Evolutionary conservation across 2,888 invertebrate species (phyloP).

Genomic region (Melieria omissa): DNA sequence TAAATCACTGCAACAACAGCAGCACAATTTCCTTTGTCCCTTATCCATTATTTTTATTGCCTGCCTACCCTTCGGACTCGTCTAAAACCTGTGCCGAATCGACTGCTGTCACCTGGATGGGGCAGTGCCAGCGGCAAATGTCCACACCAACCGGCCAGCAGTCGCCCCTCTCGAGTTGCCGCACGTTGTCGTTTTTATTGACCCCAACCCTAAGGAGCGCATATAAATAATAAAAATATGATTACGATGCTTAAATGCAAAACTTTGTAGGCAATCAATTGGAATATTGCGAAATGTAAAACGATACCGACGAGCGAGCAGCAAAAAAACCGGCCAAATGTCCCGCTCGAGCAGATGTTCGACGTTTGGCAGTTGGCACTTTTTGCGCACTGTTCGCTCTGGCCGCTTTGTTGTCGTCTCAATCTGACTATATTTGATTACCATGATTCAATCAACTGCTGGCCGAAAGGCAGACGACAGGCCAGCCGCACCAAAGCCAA

Average conservation of each 20-base stretch:
- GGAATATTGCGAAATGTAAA: constrained; percentile 30
- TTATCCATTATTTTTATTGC: not conserved
- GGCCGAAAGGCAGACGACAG: constrained; percentile 15
- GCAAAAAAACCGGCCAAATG: constrained; percentile 44
- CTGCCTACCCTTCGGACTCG: constrained; percentile 3
- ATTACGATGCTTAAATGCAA: constrained; percentile 61
- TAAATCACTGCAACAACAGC: constrained; percentile 6
- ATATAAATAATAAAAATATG: constrained; percentile 56
- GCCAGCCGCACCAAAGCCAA: not conserved
- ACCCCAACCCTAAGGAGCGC: constrained; percentile 13
- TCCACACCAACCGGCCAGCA: too few species aligned
- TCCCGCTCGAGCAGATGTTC: constrained; percentile 40
- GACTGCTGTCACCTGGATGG: constrained; percentile 8
- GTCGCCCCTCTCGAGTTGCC: too few species aligned
- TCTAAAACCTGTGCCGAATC: constrained; percentile 18
- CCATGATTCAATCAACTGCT: constrained; percentile 19
- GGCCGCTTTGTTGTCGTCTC: not conserved
- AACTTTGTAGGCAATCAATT: constrained; percentile 36
- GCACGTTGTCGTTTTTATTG: not conserved
- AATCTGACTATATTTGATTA: constrained; percentile 11
- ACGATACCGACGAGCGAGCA: not conserved
- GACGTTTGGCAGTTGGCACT: not conserved
- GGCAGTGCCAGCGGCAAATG: too few species aligned
- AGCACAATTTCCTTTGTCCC: not conserved
- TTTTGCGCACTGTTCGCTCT: not conserved